These are phyloP conservation scores for Steinernema scapterisci DNA, from an alignment of 2,888 invertebrate species.

Conservation along the genomic window DNA sequence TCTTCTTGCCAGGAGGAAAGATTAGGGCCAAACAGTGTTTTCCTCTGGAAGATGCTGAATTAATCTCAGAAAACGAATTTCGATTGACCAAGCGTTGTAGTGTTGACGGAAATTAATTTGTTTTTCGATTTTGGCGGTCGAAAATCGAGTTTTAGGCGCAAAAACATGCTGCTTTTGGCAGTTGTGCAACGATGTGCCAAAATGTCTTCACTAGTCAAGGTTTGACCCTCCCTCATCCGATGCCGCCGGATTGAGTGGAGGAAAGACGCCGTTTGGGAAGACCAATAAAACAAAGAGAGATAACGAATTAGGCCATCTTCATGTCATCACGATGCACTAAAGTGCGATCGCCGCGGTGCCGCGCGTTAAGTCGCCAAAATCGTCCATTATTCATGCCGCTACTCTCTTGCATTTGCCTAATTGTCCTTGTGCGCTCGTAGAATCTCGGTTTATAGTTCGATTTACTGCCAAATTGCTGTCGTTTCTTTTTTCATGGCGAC, in stretches of 20 bases:
- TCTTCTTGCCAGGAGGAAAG: neutral
- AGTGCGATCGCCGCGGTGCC: neutral
- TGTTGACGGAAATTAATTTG: constrained; percentile 13
- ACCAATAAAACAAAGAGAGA: neutral
- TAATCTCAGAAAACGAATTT: constrained; percentile 27
- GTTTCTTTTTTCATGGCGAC: constrained; percentile 28
- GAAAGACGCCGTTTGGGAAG: neutral
- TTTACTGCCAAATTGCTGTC: constrained; percentile 31
- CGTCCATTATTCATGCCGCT: constrained; percentile 31
- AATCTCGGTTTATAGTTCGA: constrained; percentile 29
- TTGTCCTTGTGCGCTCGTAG: constrained; percentile 18
- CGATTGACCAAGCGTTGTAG: neutral
- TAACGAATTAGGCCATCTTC: neutral
- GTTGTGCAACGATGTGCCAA: constrained; percentile 17
- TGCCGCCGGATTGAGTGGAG: too few species aligned
- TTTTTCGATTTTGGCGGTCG: constrained; percentile 12
- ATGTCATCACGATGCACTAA: neutral
- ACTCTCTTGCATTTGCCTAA: constrained; percentile 31
- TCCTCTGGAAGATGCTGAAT: neutral
- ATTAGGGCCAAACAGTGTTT: neutral
- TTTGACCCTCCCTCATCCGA: too few species aligned
- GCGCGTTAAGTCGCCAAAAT: constrained; percentile 20
- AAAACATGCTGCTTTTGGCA: constrained; percentile 29
- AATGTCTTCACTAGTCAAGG: neutral
- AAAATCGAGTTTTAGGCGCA: constrained; percentile 28